phyloP scores from a whole-genome alignment of 1,140 invertebrate genomes.

The Cydia splendana region DNA sequence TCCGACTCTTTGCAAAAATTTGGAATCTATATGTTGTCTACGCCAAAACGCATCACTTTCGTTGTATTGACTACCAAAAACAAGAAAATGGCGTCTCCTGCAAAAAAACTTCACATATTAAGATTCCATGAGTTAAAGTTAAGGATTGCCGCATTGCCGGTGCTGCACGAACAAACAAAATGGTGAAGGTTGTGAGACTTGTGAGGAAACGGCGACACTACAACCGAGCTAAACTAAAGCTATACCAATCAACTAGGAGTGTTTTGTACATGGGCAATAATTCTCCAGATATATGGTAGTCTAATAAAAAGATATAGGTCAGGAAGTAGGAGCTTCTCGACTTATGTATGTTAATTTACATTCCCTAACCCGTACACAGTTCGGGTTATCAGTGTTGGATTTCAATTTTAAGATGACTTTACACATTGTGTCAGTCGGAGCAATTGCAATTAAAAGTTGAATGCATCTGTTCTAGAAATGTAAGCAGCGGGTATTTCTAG shows the following conservation, averaged over 20 bases:
- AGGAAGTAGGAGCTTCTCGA: too few species aligned
- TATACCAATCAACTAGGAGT: conserved; percentile 14
- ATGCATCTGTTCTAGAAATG: neutral
- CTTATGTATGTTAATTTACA: too few species aligned
- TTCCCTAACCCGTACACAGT: too few species aligned
- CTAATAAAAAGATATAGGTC: neutral
- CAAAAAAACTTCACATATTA: too few species aligned
- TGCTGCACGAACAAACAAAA: conserved; percentile 31
- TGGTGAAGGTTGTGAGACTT: conserved; percentile 36
- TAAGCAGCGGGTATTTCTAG: neutral
- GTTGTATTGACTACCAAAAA: neutral
- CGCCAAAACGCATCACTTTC: neutral
- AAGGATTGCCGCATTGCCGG: conserved; percentile 41
- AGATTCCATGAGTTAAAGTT: neutral
- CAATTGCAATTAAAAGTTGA: neutral
- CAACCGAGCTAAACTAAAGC: conserved; percentile 49
- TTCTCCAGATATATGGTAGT: neutral
- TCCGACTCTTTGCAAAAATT: neutral
- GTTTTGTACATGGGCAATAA: neutral
- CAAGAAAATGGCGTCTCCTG: too few species aligned
- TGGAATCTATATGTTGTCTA: neutral
- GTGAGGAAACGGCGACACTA: conserved; percentile 40
- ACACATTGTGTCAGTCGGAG: neutral
- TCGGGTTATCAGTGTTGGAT: too few species aligned
- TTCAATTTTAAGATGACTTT: neutral